Percentiles rank a stretch among this genome's conserved stretches.
Conservation (phyloP, 2,113 vertebrate species). For the Xyrauchen texanus region DNA sequence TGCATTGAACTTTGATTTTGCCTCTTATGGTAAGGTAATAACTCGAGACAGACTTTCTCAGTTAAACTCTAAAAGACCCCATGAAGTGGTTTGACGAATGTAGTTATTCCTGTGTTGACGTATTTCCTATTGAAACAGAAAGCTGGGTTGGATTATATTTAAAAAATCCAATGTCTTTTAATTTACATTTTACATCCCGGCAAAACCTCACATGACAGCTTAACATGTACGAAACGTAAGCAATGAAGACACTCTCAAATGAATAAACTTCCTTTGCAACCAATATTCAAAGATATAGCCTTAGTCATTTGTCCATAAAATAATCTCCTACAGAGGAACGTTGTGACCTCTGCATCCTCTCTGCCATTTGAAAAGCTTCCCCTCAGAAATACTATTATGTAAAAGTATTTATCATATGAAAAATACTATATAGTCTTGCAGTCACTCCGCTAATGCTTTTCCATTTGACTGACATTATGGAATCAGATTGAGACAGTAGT, state of each 20-base stretch:
- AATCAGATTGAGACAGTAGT: neutral
- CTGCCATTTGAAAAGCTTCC: conserved; percentile 16
- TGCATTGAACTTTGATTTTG: conserved; percentile 19
- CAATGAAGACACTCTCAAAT: too few species aligned
- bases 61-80: neutral
- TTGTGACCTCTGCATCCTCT: neutral
- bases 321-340: too few species aligned
- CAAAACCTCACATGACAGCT: too few species aligned
- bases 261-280: too few species aligned
- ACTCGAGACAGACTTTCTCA: conserved; percentile 12
- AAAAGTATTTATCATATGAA: conserved; percentile 13
- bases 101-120: too few species aligned
- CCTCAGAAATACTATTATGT: neutral
- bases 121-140: too few species aligned
- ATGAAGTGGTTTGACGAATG: neutral
- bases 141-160: too few species aligned
- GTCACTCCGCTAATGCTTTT: conserved; percentile 22
- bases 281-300: too few species aligned
- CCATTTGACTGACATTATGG: neutral
- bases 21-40: neutral
- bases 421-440: neutral
- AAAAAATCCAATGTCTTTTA: too few species aligned
- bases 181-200: too few species aligned
- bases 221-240: too few species aligned
- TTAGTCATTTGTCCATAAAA: too few species aligned